A percentile compares a stretch with the other conserved stretches of the same genome.
Evolutionary conservation across 2,113 vertebrate genomes (phyloP).

Genomic region (Arizona elegans): DNA sequence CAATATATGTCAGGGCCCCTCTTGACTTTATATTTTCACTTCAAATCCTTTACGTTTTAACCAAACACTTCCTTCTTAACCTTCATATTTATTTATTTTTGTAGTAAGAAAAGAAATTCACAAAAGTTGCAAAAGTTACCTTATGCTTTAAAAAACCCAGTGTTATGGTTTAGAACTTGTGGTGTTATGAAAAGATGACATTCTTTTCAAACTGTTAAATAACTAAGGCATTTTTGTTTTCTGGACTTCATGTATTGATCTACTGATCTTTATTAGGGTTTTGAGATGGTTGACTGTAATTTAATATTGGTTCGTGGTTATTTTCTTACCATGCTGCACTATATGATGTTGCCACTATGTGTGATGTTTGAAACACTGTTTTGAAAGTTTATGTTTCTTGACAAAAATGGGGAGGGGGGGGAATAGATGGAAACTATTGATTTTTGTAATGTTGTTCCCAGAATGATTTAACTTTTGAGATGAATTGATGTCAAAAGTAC

Average conservation of each 20-base stretch:
- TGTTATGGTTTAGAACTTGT: background rate
- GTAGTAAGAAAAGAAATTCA: too few species aligned
- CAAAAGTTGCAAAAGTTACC: background rate
- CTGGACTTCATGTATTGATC: constrained; percentile 4
- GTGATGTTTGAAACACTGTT: background rate
- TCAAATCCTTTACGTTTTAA: background rate
- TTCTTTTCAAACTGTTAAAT: background rate
- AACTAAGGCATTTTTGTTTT: background rate
- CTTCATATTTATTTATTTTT: background rate
- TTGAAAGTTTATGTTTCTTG: constrained; percentile 17
- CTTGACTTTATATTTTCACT: background rate
- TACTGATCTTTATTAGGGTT: constrained; percentile 12
- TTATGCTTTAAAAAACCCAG: background rate
- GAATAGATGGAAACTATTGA: background rate
- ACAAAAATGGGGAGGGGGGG: background rate
- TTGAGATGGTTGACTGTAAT: constrained; percentile 3
- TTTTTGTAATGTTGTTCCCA: constrained; percentile 24
- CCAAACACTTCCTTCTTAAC: too few species aligned
- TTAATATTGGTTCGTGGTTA: constrained; percentile 11
- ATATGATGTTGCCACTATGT: background rate
- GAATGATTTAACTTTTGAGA: constrained; percentile 12
- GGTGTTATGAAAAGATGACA: background rate
- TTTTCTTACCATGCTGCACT: constrained; percentile 16
- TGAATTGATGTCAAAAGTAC: constrained; percentile 25
- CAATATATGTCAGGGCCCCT: background rate